These are phyloP conservation scores for Limnodromus scolopaceus DNA, from an alignment of 2,797 vertebrate species.

Conservation along the genomic window DNA sequence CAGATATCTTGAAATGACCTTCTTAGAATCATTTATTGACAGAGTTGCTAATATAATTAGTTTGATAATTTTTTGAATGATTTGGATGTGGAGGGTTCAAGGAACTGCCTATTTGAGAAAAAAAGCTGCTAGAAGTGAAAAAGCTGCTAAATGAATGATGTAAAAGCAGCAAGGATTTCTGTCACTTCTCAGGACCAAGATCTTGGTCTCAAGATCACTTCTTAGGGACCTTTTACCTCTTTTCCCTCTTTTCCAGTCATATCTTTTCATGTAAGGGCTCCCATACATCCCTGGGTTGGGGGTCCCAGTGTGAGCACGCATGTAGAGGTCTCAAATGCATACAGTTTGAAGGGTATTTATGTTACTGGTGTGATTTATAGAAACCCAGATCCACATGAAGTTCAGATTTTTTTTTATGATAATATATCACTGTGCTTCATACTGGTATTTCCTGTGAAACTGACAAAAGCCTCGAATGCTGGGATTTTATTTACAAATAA, in stretches of 20 bases:
- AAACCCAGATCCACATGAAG: background rate
- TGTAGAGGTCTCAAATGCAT: background rate
- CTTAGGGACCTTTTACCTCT: background rate
- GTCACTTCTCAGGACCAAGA: background rate
- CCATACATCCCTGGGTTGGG: accelerated
- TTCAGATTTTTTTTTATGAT: background rate
- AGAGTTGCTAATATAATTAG: background rate
- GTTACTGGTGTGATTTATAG: background rate
- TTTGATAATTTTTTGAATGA: background rate
- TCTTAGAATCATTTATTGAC: background rate
- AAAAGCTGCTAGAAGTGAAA: background rate
- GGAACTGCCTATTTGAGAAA: background rate
- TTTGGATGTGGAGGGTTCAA: background rate
- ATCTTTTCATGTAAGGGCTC: background rate
- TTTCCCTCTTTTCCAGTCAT: background rate
- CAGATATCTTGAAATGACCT: background rate
- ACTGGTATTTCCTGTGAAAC: background rate
- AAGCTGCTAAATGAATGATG: background rate
- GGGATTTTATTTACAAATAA: constrained; percentile 55
- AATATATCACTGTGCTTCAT: background rate
- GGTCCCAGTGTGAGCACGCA: background rate
- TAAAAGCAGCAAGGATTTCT: background rate
- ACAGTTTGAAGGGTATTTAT: background rate
- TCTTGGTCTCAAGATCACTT: background rate
- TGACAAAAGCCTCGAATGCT: constrained; percentile 11